Conservation (phyloP, 2,888 invertebrate genomes). For the Stegana nigrithorax region DNA sequence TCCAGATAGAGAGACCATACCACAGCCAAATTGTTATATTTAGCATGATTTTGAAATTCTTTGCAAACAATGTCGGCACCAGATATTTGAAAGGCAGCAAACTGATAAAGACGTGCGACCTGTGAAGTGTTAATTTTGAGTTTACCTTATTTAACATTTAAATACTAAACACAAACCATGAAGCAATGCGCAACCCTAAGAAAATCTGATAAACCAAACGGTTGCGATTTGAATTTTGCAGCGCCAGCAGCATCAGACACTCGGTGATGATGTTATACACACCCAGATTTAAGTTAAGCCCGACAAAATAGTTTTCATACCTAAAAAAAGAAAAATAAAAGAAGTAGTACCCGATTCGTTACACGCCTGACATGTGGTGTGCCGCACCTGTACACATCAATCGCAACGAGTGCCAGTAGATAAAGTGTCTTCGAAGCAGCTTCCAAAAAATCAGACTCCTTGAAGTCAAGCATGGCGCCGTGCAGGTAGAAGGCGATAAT, state of each 20-base stretch:
- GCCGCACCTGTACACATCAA: constrained; percentile 65
- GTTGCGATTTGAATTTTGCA: constrained; percentile 63
- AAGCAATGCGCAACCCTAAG: constrained; percentile 63
- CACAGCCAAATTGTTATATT: constrained; percentile 66
- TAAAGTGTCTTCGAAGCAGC: constrained; percentile 64
- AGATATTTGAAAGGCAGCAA: constrained; percentile 67
- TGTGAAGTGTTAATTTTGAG: too few species aligned
- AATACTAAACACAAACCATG: constrained; percentile 55
- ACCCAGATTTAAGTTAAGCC: constrained; percentile 65
- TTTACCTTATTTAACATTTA: too few species aligned
- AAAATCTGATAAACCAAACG: constrained; percentile 63
- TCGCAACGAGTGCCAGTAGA: constrained; percentile 57
- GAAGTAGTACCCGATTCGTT: too few species aligned
- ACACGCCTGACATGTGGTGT: too few species aligned
- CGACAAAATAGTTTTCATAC: constrained; percentile 68
- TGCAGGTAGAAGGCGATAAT: constrained; percentile 66
- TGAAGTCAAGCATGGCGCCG: constrained; percentile 64
- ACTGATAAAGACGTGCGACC: constrained; percentile 66
- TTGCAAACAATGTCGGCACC: constrained; percentile 67
- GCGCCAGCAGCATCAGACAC: constrained; percentile 58
- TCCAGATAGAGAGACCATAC: constrained; percentile 68
- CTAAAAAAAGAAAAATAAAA: too few species aligned
- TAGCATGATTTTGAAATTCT: constrained; percentile 65
- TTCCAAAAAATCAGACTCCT: constrained; percentile 63
- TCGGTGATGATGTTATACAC: constrained; percentile 66